Conservation (phyloP, 2,888 invertebrate species). For the Meteorus colon region DNA sequence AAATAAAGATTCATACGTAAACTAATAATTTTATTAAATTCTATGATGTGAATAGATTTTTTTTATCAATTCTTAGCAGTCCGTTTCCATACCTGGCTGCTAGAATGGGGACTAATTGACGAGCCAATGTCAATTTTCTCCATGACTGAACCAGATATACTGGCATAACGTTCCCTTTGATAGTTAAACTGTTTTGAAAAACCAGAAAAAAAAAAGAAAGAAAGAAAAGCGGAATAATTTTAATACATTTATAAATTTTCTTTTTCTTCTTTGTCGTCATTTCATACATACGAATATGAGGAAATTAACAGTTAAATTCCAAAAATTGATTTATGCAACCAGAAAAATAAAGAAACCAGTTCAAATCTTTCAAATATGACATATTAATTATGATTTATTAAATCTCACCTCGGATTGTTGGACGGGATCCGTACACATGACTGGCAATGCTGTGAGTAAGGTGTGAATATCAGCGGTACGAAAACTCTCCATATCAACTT, state of each 20-base stretch:
- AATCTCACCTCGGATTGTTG: constrained; percentile 69
- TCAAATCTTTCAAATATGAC: not conserved
- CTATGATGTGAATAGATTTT: not conserved
- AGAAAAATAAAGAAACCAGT: not conserved
- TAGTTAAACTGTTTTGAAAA: constrained; percentile 79
- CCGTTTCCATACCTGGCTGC: constrained; percentile 78
- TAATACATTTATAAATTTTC: not conserved
- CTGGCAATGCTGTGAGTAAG: constrained; percentile 85
- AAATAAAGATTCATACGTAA: not conserved
- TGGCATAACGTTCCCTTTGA: constrained; percentile 88
- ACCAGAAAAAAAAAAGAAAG: not conserved
- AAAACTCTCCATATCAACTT: constrained; percentile 96
- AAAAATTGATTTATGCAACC: constrained; percentile 6
- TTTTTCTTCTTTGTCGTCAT: not conserved
- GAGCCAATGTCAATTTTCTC: constrained; percentile 86
- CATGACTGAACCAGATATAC: constrained; percentile 87
- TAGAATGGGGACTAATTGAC: constrained; percentile 84
- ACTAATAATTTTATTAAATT: not conserved
- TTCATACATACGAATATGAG: constrained; percentile 23
- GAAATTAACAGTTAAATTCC: constrained; percentile 5
- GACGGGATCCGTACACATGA: constrained; percentile 75
- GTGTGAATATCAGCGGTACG: constrained; percentile 93
- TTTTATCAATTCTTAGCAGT: constrained; percentile 42
- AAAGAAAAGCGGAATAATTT: not conserved
- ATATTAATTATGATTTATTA: too few species aligned